These are phyloP conservation scores for Orestias chungarensis DNA, from an alignment of 2,797 vertebrate genomes.

Conservation along the genomic window DNA sequence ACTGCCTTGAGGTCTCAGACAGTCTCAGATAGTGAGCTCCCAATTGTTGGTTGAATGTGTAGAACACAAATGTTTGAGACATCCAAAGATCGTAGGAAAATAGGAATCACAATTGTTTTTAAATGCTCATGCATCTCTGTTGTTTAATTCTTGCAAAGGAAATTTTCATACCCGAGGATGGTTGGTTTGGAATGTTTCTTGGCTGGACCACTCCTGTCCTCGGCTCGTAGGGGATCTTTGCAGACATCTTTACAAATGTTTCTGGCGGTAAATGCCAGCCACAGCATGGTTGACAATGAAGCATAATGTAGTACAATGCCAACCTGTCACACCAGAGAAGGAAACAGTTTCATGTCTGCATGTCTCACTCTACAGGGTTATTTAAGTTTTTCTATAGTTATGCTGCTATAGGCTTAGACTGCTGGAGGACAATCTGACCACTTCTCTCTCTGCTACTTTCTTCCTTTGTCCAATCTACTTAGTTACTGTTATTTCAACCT, in stretches of 20 bases:
- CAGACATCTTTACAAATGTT: slow-evolving; percentile 93
- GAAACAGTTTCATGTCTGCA: too few relatives aligned
- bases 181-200: slow-evolving; percentile 59
- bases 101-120: neutral
- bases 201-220: slow-evolving; percentile 76
- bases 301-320: slow-evolving; percentile 92
- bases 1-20: neutral
- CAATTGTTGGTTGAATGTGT: neutral
- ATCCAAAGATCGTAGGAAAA: neutral
- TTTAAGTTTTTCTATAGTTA: neutral
- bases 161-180: slow-evolving; percentile 75
- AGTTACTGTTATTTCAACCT: too few relatives aligned
- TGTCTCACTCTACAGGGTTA: neutral
- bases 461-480: too few relatives aligned
- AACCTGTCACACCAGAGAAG: slow-evolving; percentile 77
- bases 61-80: neutral
- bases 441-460: too few relatives aligned
- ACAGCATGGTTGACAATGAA: slow-evolving; percentile 91
- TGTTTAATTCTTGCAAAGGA: neutral
- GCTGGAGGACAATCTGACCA: too few relatives aligned
- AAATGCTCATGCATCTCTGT: neutral
- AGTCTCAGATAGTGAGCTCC: neutral
- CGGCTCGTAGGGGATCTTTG: slow-evolving; percentile 82
- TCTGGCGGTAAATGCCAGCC: slow-evolving; percentile 91
- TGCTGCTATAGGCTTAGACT: too few relatives aligned